These are phyloP conservation scores for Anneissia japonica DNA, from an alignment of 35 echinoderm and acorn worm genomes.

Conservation along the genomic window DNA sequence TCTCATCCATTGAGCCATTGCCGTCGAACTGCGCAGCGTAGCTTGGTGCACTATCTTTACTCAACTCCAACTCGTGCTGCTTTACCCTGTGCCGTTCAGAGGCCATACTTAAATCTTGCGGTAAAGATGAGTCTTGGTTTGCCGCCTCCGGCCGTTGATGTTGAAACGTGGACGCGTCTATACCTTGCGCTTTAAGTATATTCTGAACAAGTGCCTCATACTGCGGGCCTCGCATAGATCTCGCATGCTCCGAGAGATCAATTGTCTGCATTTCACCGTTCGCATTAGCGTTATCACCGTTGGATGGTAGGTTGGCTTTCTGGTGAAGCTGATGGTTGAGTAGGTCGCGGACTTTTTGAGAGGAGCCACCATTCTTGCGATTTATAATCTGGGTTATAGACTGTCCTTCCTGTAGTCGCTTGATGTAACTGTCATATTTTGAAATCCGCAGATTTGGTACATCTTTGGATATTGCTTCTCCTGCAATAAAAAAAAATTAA, in stretches of 20 bases:
- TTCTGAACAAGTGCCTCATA: neutral
- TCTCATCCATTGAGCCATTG: neutral
- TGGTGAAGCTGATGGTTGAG: conserved; percentile 63
- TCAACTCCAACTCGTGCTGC: neutral
- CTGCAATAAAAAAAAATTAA: conserved; percentile 52
- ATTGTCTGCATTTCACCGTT: neutral
- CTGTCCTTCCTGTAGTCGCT: conserved; percentile 82
- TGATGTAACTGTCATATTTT: conserved; percentile 97
- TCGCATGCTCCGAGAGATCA: neutral
- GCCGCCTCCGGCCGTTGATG: neutral
- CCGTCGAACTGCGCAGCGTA: neutral
- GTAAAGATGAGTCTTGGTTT: neutral
- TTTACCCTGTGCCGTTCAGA: neutral
- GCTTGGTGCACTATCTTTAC: neutral
- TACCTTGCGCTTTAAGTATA: neutral
- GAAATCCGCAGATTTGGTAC: conserved; percentile 71
- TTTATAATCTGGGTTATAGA: conserved; percentile 81
- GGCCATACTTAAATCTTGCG: neutral
- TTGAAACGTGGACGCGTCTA: neutral
- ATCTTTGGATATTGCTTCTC: conserved; percentile 76
- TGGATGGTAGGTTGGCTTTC: conserved; percentile 13
- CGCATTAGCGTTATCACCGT: neutral
- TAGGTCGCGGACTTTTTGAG: conserved; percentile 60
- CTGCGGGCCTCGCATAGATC: neutral
- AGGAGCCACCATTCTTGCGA: conserved; percentile 30